These are phyloP conservation scores for Hippocampus zosterae DNA, from an alignment of 2,113 vertebrate species.

Conservation along the genomic window DNA sequence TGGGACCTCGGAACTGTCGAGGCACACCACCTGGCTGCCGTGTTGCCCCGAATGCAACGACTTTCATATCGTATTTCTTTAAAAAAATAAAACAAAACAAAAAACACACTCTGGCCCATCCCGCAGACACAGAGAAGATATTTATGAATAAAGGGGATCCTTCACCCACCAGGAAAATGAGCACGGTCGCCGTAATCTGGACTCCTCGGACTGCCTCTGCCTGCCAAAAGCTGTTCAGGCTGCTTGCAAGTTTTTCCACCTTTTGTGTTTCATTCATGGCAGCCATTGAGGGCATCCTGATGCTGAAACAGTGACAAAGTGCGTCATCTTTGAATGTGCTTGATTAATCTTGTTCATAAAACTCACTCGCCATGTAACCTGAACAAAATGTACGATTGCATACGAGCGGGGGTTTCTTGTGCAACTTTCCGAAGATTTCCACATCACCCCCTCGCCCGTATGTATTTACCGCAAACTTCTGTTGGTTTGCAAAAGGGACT, in stretches of 20 bases:
- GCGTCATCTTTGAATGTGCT: neutral
- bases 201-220: conserved; percentile 7
- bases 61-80: neutral
- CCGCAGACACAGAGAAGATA: neutral
- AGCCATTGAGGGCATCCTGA: neutral
- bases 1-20: neutral
- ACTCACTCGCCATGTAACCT: neutral
- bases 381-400: conserved; percentile 1
- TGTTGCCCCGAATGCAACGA: neutral
- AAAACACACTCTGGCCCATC: neutral
- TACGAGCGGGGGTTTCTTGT: conserved; percentile 16
- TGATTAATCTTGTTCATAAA: neutral
- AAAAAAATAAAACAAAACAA: too few relatives aligned
- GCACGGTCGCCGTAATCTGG: conserved; percentile 54
- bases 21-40: neutral
- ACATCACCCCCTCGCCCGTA: conserved; percentile 4
- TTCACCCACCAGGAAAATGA: conserved; percentile 71
- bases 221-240: conserved; percentile 11
- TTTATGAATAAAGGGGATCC: neutral
- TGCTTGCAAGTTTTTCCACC: neutral
- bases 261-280: conserved; percentile 19
- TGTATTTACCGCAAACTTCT: conserved; percentile 19
- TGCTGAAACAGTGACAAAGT: conserved; percentile 16
- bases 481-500: neutral
- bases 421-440: conserved; percentile 7